Percentiles rank a stretch among this genome's conserved stretches.
Evolutionary conservation across 1,140 invertebrate species (phyloP).

Genomic region (Phenacoccus solenopsis): DNA sequence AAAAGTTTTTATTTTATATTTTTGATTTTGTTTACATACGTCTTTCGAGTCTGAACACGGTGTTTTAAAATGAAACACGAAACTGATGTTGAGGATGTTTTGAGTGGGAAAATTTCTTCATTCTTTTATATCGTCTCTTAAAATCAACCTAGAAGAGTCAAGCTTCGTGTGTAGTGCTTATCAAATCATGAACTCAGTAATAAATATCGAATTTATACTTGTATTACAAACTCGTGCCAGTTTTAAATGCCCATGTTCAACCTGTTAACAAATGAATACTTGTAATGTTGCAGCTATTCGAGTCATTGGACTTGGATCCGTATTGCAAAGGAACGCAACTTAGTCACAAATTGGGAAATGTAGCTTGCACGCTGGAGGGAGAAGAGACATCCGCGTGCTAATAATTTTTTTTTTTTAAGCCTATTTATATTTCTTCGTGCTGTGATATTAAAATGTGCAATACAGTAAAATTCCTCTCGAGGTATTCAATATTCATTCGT

Average conservation of each 20-base stretch:
- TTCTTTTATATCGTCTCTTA: too few relatives aligned
- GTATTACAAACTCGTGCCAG: not conserved
- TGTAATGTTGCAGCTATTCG: slow-evolving; percentile 48
- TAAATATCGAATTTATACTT: not conserved
- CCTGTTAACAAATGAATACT: not conserved
- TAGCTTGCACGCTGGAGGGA: slow-evolving; percentile 76
- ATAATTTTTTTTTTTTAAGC: not conserved
- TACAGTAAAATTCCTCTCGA: slow-evolving; percentile 14
- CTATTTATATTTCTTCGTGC: slow-evolving; percentile 8
- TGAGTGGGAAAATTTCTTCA: too few relatives aligned
- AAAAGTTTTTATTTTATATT: too few relatives aligned
- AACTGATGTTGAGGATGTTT: too few relatives aligned
- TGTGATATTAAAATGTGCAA: slow-evolving; percentile 13
- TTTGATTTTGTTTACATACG: too few relatives aligned
- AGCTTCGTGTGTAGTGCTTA: too few relatives aligned
- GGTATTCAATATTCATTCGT: too few relatives aligned
- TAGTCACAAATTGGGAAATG: slow-evolving; percentile 76
- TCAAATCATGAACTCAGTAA: too few relatives aligned
- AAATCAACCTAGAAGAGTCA: too few relatives aligned
- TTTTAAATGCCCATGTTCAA: not conserved
- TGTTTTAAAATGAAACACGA: too few relatives aligned
- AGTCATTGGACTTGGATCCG: slow-evolving; percentile 66
- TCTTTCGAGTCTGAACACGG: too few relatives aligned
- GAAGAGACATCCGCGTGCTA: slow-evolving; percentile 45
- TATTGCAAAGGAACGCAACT: slow-evolving; percentile 75